These are phyloP conservation scores for Grammomys dolichurus DNA, from an alignment of 2,113 vertebrate genomes.

Conservation along the genomic window DNA sequence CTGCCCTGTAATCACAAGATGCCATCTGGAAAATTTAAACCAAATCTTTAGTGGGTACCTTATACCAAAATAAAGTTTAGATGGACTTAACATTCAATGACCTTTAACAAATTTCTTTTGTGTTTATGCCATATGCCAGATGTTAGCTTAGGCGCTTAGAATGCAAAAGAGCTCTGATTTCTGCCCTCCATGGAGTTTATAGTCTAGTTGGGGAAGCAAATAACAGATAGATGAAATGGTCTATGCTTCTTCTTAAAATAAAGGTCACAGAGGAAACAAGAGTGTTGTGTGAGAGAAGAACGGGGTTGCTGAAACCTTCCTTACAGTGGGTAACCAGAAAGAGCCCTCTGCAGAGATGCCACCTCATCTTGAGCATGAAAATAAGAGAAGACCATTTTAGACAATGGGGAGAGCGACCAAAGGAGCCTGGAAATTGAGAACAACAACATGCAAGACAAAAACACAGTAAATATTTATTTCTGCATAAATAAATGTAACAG, in stretches of 20 bases:
- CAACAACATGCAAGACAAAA: neutral
- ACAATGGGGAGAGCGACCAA: too few species aligned
- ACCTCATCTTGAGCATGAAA: neutral
- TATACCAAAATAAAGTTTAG: constrained; percentile 54
- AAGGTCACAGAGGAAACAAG: constrained; percentile 1
- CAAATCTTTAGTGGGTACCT: neutral
- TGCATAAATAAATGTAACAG: neutral
- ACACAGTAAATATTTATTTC: neutral
- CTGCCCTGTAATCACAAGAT: neutral
- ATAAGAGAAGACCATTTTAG: neutral
- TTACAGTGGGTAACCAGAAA: neutral
- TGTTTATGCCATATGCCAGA: neutral
- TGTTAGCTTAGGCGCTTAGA: neutral
- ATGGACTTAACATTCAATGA: constrained; percentile 33
- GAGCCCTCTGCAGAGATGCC: neutral
- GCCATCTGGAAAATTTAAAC: constrained; percentile 47
- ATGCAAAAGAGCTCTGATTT: constrained; percentile 1
- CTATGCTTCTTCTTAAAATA: neutral
- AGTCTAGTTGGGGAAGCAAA: neutral
- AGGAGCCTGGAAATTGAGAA: neutral
- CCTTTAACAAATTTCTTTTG: constrained; percentile 44
- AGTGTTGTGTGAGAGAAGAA: neutral
- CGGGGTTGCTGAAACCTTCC: neutral
- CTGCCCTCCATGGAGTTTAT: neutral
- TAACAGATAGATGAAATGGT: neutral